Evolutionary conservation across 2,797 vertebrate species (phyloP), one percentile per base, ranked within the genome.

Genomic region (Malurus splendens): DNA sequence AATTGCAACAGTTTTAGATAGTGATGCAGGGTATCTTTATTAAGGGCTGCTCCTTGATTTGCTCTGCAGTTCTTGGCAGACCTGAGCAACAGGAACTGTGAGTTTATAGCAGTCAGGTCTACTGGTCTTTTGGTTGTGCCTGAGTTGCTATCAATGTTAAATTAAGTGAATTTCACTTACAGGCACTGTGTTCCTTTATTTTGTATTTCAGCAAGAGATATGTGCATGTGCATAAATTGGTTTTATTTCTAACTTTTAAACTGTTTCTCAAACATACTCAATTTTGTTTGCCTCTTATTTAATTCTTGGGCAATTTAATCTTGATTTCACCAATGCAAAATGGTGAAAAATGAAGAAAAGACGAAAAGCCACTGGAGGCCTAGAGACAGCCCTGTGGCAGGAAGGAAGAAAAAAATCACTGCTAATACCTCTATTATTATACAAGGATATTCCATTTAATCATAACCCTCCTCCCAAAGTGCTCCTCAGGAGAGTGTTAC

Each of bases 391-490:
- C 57, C 14, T 38, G 38, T 32, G 24, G 20, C n/a, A 88, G 72
- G 50, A 76, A 92, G n/a, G 41, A 82, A 84, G 7, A 23, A 83
- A 82, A 82, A 86, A 72, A 36, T 1, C 18, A 27, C 51, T 85
- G 14, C 33, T 66, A 66, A 80, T 67, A 80, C 15, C 50, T 90
- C 50, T 79, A 57, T 39, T 67, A 57, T 44, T 76, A 44, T 27
- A 86, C 17, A 4, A 74, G 61, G 54, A 75, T 74, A 77, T 86
- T 55, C 61, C 28, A 66, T 55, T 80, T 77, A 90, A 80, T 59
- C 39, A 61, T n/a, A 74, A 42, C 27, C 54, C 20, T 73, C 3
- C 2, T 61, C 67, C 83, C 18, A 76, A 76, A 89, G 38, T 47
- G 13, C 15, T 81, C 48, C 74, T 80, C 44, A 85, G 39, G 28